Conservation (phyloP, 2,888 invertebrate species). For the Ferrisia virgata region DNA sequence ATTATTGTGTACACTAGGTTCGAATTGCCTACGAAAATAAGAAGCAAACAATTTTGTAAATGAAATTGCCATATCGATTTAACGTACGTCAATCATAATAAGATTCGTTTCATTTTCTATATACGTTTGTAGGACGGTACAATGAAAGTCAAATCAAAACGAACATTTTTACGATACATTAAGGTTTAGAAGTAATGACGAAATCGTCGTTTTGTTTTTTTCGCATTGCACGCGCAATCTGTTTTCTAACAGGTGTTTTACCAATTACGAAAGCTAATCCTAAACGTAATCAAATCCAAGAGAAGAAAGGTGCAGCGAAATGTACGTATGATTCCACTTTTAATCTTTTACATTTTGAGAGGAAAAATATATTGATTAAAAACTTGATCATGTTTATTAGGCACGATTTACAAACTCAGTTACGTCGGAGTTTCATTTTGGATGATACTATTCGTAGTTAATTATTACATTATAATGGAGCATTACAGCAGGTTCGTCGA, state of each 20-base stretch:
- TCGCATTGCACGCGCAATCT: background rate
- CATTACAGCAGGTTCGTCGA: background rate
- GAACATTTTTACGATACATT: too few species aligned
- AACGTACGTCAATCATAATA: background rate
- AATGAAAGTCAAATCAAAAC: background rate
- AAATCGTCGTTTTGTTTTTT: background rate
- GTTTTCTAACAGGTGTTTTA: background rate
- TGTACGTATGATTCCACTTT: background rate
- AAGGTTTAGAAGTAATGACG: background rate
- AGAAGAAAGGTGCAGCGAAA: background rate
- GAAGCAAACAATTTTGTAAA: background rate
- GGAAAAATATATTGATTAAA: too few species aligned
- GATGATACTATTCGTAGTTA: background rate
- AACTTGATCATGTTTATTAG: background rate
- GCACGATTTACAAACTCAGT: background rate
- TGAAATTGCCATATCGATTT: background rate
- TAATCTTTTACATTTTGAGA: too few species aligned
- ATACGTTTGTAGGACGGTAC: background rate
- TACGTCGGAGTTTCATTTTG: background rate
- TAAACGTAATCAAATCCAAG: background rate
- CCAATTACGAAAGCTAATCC: background rate
- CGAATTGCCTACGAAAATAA: constrained; percentile 71
- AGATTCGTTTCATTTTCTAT: background rate
- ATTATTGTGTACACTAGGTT: constrained; percentile 99
- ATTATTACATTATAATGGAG: background rate